These are phyloP conservation scores for Apodemia duryi DNA, from an alignment of 2,888 invertebrate genomes.

Conservation along the genomic window DNA sequence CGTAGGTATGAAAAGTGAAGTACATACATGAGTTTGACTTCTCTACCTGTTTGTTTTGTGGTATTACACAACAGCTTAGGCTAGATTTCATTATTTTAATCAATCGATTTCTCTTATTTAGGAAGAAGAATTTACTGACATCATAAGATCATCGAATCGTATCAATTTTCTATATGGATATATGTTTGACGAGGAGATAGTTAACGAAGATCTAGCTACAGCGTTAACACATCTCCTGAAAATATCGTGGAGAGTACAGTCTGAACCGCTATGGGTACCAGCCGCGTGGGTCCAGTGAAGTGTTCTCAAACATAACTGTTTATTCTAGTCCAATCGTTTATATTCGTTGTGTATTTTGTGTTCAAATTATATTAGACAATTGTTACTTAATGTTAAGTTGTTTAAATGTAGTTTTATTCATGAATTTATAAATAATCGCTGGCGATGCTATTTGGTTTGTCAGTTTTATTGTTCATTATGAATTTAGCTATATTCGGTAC, in stretches of 20 bases:
- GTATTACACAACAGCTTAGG: neutral
- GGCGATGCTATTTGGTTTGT: neutral
- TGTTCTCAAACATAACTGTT: conserved; percentile 15
- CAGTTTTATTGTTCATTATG: neutral
- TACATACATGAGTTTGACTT: too few species aligned
- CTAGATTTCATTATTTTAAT: neutral
- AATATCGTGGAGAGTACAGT: conserved; percentile 90
- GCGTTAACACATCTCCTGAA: conserved; percentile 92
- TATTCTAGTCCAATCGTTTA: conserved; percentile 4
- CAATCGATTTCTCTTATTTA: conserved; percentile 57
- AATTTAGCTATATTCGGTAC: neutral
- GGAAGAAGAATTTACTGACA: conserved; percentile 95
- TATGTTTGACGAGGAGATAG: conserved; percentile 94
- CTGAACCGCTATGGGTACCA: conserved; percentile 97
- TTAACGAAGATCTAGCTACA: conserved; percentile 93
- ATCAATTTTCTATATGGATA: conserved; percentile 96
- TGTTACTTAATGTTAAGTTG: conserved; percentile 1
- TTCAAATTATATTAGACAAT: conserved; percentile 11
- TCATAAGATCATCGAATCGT: conserved; percentile 89
- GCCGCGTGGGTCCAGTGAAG: conserved; percentile 93
- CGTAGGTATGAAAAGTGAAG: too few species aligned
- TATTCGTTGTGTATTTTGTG: conserved; percentile 11
- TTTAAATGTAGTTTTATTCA: conserved; percentile 1
- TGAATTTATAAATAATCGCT: neutral
- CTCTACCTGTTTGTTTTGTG: too few species aligned